phyloP scores from a whole-genome alignment of 2,797 vertebrate genomes.

The Thamnophis elegans region DNA sequence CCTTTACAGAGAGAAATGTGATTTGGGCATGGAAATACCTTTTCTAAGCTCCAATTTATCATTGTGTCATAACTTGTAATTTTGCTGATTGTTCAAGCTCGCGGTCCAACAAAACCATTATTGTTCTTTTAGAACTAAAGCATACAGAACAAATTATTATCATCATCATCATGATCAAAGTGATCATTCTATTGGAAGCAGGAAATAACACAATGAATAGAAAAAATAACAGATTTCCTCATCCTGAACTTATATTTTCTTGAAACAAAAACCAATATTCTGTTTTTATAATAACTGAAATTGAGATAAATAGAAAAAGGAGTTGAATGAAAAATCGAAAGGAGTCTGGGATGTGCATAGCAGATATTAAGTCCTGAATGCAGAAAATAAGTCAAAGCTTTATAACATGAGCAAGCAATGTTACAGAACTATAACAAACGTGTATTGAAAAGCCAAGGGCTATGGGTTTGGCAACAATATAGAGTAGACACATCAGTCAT shows the following conservation, averaged over 20 bases:
- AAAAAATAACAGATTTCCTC: neutral
- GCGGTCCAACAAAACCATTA: neutral
- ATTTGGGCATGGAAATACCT: neutral
- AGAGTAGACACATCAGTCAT: neutral
- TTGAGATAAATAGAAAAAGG: neutral
- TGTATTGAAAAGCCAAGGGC: neutral
- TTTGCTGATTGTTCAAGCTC: neutral
- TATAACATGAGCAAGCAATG: neutral
- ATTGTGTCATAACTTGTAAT: neutral
- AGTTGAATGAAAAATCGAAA: neutral
- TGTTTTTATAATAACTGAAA: neutral
- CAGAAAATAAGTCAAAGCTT: neutral
- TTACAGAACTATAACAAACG: neutral
- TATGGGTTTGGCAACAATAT: neutral
- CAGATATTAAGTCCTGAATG: neutral
- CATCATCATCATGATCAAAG: neutral
- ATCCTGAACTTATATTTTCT: neutral
- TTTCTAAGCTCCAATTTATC: neutral
- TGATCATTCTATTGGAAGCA: neutral
- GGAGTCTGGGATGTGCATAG: neutral
- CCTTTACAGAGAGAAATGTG: neutral
- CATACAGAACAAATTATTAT: neutral
- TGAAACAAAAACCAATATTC: neutral
- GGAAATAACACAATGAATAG: neutral
- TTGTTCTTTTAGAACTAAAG: neutral